Evolutionary conservation across 2,113 vertebrate species (phyloP).

Genomic region (Anoplopoma fimbria): DNA sequence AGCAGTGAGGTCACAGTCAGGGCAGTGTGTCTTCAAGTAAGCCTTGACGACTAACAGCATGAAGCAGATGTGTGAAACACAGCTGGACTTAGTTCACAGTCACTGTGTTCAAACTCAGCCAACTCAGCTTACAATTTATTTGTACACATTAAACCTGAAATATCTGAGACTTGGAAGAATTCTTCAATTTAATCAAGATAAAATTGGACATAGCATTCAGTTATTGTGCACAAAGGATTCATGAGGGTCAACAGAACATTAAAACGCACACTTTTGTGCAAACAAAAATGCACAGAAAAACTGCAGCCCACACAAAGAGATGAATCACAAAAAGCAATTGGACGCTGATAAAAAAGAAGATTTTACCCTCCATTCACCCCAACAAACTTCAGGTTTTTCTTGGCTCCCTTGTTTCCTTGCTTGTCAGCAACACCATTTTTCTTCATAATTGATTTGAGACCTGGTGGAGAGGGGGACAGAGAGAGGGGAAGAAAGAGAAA

Average conservation of each 20-base stretch:
- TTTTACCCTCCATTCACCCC: constrained; percentile 99
- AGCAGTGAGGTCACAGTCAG: constrained; percentile 34
- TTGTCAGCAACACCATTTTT: constrained; percentile 93
- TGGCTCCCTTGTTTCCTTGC: constrained; percentile 90
- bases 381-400: constrained; percentile 99
- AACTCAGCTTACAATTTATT: background rate
- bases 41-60: constrained; percentile 38
- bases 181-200: background rate
- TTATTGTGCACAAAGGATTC: background rate
- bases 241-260: background rate
- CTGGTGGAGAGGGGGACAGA: constrained; percentile 82
- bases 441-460: constrained; percentile 99
- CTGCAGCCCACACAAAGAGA: constrained; percentile 22
- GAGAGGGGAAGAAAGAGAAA: constrained; percentile 5
- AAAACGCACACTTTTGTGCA: background rate
- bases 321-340: constrained; percentile 8
- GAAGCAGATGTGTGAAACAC: constrained; percentile 36
- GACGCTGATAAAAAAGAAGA: constrained; percentile 49
- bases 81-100: constrained; percentile 25
- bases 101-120: background rate
- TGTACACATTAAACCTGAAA: constrained; percentile 4
- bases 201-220: background rate
- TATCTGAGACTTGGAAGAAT: background rate
- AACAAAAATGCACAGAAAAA: background rate
- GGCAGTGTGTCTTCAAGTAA: constrained; percentile 36